Percentiles rank a stretch among this genome's conserved stretches.
phyloP scores from a whole-genome alignment of 2,888 invertebrate genomes.

The Drosophila yooni region DNA sequence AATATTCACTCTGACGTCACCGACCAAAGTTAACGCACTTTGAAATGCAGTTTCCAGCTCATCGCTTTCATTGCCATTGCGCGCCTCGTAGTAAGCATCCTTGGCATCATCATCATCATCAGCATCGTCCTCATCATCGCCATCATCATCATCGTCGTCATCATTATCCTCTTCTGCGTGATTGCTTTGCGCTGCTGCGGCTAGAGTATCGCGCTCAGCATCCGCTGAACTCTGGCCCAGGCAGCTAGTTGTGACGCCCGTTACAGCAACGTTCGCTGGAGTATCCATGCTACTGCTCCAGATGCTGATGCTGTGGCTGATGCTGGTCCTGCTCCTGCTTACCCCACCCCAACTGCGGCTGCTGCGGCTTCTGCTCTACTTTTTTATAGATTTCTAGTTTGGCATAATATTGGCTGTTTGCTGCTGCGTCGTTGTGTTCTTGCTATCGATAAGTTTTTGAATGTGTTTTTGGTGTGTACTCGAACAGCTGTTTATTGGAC shows the following conservation, averaged over 20 bases:
- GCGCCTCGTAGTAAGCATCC: conserved; percentile 77
- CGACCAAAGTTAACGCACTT: conserved; percentile 66
- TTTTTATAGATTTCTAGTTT: conserved; percentile 67
- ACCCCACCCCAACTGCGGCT: conserved; percentile 58
- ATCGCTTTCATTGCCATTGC: conserved; percentile 76
- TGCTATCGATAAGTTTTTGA: conserved; percentile 48
- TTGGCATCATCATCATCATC: conserved; percentile 63
- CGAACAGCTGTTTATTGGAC: conserved; percentile 45
- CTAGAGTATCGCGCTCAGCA: conserved; percentile 44
- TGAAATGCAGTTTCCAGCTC: conserved; percentile 74
- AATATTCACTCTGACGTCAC: conserved; percentile 71
- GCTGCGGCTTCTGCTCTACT: conserved; percentile 70
- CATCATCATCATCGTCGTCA: conserved; percentile 61
- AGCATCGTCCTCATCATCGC: conserved; percentile 36
- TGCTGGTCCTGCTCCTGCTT: conserved; percentile 25
- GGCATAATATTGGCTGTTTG: conserved; percentile 63
- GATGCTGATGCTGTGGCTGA: conserved; percentile 22
- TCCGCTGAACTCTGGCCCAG: conserved; percentile 41
- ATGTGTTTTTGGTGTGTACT: background rate
- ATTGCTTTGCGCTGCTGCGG: conserved; percentile 42
- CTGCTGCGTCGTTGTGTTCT: conserved; percentile 49
- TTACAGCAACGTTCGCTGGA: conserved; percentile 42
- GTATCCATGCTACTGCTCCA: conserved; percentile 55
- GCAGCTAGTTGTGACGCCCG: conserved; percentile 35
- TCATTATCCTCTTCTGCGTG: conserved; percentile 57